phyloP scores from a whole-genome alignment of 2,888 invertebrate genomes.

The Cotesia congregata region DNA sequence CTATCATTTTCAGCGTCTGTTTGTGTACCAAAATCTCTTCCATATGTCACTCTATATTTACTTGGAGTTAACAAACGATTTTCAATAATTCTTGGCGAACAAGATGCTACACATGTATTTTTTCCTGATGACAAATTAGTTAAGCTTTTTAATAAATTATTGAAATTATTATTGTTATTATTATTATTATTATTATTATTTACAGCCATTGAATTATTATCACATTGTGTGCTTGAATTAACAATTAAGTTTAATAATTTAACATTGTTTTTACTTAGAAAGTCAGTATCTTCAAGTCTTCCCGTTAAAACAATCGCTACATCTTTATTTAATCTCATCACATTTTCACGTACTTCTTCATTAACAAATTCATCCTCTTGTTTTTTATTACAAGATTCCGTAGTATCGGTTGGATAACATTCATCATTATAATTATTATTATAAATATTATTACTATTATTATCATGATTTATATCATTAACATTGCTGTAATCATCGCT shows the following conservation, averaged over 20 bases:
- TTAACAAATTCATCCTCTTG: slow-evolving; percentile 5
- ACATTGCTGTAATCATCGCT: slow-evolving; percentile 4
- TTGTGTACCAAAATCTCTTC: slow-evolving; percentile 79
- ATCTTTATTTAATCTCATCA: slow-evolving; percentile 61
- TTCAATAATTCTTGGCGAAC: slow-evolving; percentile 64
- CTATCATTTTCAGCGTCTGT: slow-evolving; percentile 77
- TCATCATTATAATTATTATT: slow-evolving; percentile 10
- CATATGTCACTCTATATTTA: slow-evolving; percentile 72
- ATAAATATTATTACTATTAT: background rate
- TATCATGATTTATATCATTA: background rate
- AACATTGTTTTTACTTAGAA: slow-evolving; percentile 57
- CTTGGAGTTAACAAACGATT: slow-evolving; percentile 75
- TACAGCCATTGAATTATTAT: slow-evolving; percentile 45
- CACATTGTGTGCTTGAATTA: slow-evolving; percentile 53
- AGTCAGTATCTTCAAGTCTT: slow-evolving; percentile 61
- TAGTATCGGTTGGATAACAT: background rate
- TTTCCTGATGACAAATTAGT: slow-evolving; percentile 43
- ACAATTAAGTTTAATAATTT: slow-evolving; percentile 63
- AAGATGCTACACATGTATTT: slow-evolving; percentile 36
- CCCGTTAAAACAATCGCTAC: slow-evolving; percentile 65
- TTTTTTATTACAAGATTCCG: slow-evolving; percentile 13
- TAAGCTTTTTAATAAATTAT: slow-evolving; percentile 48
- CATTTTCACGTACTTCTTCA: slow-evolving; percentile 20
- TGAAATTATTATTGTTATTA: slow-evolving; percentile 46
- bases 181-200: slow-evolving; percentile 37